These are phyloP conservation scores for Lophochroa leadbeateri DNA, from an alignment of 2,113 vertebrate genomes.

Conservation along the genomic window DNA sequence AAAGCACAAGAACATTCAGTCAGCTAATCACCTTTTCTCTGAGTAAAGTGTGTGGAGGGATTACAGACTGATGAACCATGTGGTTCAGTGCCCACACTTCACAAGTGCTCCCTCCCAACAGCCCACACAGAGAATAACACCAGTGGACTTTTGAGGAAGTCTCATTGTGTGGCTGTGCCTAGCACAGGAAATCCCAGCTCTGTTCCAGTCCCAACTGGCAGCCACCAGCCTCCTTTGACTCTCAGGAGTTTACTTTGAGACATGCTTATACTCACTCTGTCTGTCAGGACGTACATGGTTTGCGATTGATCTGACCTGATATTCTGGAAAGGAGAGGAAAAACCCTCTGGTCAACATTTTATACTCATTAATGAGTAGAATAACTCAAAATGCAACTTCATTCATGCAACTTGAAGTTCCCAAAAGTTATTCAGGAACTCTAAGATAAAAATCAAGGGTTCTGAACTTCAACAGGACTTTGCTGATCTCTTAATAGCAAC, in stretches of 20 bases:
- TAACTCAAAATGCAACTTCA: background rate
- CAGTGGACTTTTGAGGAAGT: background rate
- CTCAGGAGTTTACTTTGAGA: background rate
- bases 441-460: background rate
- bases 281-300: conserved; percentile 96
- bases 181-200: background rate
- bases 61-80: background rate
- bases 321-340: conserved; percentile 80
- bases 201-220: background rate
- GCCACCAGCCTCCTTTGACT: background rate
- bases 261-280: conserved; percentile 86
- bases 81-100: background rate
- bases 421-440: background rate
- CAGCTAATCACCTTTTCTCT: background rate
- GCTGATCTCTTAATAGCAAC: background rate
- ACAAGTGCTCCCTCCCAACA: background rate
- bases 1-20: background rate
- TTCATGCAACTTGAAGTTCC: background rate
- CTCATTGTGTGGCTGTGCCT: background rate
- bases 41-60: background rate
- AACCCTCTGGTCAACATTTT: background rate
- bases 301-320: conserved; percentile 94
- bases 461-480: background rate
- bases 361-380: background rate
- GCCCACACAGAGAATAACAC: background rate